Evolutionary conservation across 1,140 invertebrate species (phyloP).

Genomic region (Tetranychus cinnabarinus): DNA sequence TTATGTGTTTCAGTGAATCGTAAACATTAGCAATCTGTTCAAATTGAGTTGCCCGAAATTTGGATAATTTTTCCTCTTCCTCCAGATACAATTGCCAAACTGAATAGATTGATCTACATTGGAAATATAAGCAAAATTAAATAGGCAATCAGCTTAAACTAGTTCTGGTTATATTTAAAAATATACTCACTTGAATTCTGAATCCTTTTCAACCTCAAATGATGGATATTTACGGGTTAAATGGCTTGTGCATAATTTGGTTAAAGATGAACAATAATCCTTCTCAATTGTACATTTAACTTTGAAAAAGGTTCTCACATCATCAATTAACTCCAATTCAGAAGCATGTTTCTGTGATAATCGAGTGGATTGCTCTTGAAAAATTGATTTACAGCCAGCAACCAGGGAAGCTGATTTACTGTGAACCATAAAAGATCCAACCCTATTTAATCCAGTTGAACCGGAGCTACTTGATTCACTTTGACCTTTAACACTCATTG

Average conservation of each 20-base stretch:
- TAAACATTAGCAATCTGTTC: conserved; percentile 70
- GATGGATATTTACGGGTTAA: conserved; percentile 74
- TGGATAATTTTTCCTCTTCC: conserved; percentile 77
- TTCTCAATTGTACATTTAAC: conserved; percentile 78
- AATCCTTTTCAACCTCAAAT: conserved; percentile 37
- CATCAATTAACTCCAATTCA: conserved; percentile 10
- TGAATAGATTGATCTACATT: conserved; percentile 44
- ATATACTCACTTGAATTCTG: conserved; percentile 8
- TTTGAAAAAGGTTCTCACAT: conserved; percentile 47
- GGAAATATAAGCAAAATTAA: neutral
- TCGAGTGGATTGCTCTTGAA: conserved; percentile 5
- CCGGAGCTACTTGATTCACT: too few relatives aligned
- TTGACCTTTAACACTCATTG: too few relatives aligned
- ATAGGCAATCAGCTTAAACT: neutral
- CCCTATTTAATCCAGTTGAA: neutral
- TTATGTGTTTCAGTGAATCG: conserved; percentile 65
- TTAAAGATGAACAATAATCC: conserved; percentile 70
- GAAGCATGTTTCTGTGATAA: conserved; percentile 2
- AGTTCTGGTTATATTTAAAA: neutral
- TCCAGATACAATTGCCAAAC: conserved; percentile 82
- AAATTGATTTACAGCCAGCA: neutral
- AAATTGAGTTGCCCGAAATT: conserved; percentile 44
- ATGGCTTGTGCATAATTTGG: conserved; percentile 69
- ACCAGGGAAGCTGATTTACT: neutral
- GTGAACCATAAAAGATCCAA: neutral